A percentile compares a stretch with the other conserved stretches of the same genome.
Evolutionary conservation across 92 coral and sea anemone genomes (phyloP).

Genomic region (Metridium senile): DNA sequence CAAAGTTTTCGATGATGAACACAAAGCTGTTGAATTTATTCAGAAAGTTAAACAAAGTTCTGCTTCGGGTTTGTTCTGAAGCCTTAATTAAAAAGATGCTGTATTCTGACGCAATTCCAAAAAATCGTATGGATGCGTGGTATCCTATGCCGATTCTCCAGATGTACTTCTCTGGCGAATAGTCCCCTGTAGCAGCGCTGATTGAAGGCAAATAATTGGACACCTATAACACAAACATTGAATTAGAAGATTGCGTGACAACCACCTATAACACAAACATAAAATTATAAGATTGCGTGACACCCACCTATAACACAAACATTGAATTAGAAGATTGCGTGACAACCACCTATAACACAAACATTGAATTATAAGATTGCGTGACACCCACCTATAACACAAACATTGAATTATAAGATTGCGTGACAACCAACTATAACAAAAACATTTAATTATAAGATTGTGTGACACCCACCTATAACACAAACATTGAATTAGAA

Average conservation of each 20-base stretch:
- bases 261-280: background rate
- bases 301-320: constrained; percentile 65
- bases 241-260: too few relatives aligned
- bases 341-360: background rate
- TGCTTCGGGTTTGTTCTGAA: constrained; percentile 9
- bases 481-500: too few relatives aligned
- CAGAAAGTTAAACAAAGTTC: constrained; percentile 54
- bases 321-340: too few relatives aligned
- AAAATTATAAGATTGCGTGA: background rate
- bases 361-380: background rate
- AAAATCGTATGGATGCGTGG: constrained; percentile 74
- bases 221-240: constrained; percentile 75
- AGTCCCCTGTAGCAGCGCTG: constrained; percentile 84
- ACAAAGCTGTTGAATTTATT: constrained; percentile 52
- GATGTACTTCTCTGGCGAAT: constrained; percentile 78
- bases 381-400: constrained; percentile 53
- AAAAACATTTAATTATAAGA: background rate
- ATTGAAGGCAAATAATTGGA: constrained; percentile 81
- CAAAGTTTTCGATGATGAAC: constrained; percentile 74
- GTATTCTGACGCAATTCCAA: constrained; percentile 40
- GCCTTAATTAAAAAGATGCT: constrained; percentile 60
- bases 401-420: too few relatives aligned
- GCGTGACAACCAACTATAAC: background rate
- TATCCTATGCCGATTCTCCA: constrained; percentile 89
- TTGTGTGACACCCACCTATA: constrained; percentile 50